These are phyloP conservation scores for Athrips mouffetella DNA, from an alignment of 2,888 invertebrate genomes.

Conservation along the genomic window DNA sequence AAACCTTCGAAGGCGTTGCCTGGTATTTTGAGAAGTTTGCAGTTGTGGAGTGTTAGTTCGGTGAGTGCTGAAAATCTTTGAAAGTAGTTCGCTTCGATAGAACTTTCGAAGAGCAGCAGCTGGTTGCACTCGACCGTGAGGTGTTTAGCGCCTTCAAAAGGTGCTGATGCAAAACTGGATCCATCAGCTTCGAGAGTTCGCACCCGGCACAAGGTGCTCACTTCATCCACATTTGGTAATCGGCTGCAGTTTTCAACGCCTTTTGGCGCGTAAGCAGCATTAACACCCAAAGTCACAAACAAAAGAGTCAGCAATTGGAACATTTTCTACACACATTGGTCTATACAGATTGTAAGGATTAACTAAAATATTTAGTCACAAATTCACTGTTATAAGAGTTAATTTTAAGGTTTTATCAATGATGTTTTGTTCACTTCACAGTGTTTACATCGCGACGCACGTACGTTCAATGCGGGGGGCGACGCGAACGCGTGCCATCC, in stretches of 20 bases:
- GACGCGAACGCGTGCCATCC: conserved; percentile 59
- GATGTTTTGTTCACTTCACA: conserved; percentile 50
- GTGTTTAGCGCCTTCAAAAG: conserved; percentile 84
- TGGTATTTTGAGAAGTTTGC: conserved; percentile 88
- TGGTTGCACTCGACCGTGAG: conserved; percentile 88
- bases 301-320: conserved; percentile 72
- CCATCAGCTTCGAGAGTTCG: conserved; percentile 84
- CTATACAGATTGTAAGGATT: conserved; percentile 37
- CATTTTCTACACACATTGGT: conserved; percentile 74
- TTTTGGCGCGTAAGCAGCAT: conserved; percentile 62
- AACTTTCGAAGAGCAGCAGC: conserved; percentile 87
- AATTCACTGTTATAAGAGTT: conserved; percentile 41
- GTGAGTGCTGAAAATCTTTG: conserved; percentile 85
- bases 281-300: conserved; percentile 73
- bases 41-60: conserved; percentile 85
- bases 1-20: conserved; percentile 89
- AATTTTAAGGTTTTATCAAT: conserved; percentile 43
- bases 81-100: conserved; percentile 84
- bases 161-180: conserved; percentile 79
- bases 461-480: conserved; percentile 50
- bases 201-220: conserved; percentile 81
- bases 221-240: conserved; percentile 66
- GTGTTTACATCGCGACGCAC: conserved; percentile 70
- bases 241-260: conserved; percentile 65
- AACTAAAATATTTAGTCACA: conserved; percentile 39